Evolutionary conservation across 2,888 invertebrate species (phyloP), one percentile per base, ranked within the genome.

Genomic region (Xylota sylvarum): DNA sequence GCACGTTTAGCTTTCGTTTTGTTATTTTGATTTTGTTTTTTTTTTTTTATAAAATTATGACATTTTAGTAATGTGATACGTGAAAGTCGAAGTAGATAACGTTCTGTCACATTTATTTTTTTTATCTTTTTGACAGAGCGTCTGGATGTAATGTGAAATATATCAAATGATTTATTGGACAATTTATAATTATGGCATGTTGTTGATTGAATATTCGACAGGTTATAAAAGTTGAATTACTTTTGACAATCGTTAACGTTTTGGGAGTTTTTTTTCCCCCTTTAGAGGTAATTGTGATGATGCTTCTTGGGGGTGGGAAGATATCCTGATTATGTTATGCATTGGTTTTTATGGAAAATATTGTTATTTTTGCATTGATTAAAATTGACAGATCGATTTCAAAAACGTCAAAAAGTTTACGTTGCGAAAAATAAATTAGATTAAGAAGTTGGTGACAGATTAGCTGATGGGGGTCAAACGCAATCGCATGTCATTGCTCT

Each of bases 131-230:
- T 58, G 64, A 40, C 50, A 50, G n/a, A n/a, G 40, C 32, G 40
- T 43, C 32, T 50, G 40, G 50, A 19, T 43, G n/a, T 60, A 37
- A 50, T 9, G 37, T 27, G 17, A 23, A 19, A 56, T 67, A 14
- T 60, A 60, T 60, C 58, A 69, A 69, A 50, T 60, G 77, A 69
- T 69, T 69, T 69, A 69, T 60, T 50, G 60, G 60, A 17, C 50
- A 69, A 76, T 65, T 67, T 58, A 58, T 67, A 60, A 67, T 62
- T 65, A 67, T 30, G 46, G 43, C 70, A 46, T 32, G 56, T 70
- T 70, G 70, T 30, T 70, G 46, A 35, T 14, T 40, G 43, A 27
- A 32, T 46, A 58, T 56, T 43, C 32, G 56, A 32, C 56, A 56
- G 32, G 55, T 14, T 17, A 43, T 55, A 27, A 7, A 43, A 19